Base-by-base conservation (phyloP, 2,888 invertebrate species). In the Choristoneura rosaceana region DNA sequence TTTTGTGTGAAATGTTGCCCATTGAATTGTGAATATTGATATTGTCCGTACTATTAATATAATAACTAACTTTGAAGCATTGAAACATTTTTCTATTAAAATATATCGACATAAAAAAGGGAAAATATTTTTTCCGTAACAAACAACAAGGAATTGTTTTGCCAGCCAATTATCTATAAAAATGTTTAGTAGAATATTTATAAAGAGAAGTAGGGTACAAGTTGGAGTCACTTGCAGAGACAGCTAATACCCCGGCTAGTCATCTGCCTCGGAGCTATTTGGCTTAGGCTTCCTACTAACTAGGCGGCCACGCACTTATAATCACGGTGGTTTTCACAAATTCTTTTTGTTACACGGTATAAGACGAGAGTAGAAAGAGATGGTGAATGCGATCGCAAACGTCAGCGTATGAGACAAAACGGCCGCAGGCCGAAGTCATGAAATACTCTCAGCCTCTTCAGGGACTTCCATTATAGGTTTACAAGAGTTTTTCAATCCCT, bases 1-100 rank as follows among this genome's bases (percentile, higher is more conserved):
- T 71, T 52, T 52, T 61, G 70, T 66, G 59, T 38, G 55, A 38
- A 67, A 63, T 63, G 25, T 45, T 55, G 17, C 41, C n/a, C 55
- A 62, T 67, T 71, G 59, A 47, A 64, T 38, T 34, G 33, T 64
- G 34, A 34, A 58, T 25, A 38, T 55, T 25, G 55, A 25, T 55
- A 25, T 25, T 17, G 7, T 15, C 3, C 9, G 17, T 25, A 17
- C 55, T 4, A 15, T 47, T 47, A 14, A 14, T 25, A 25, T n/a
- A 25, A 0, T 14, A 4, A 4, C 14, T 10, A 45, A 3, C 4
- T 10, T 45, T 43, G 38, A n/a, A 14, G 3, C n/a, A 15, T 50
- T 15, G n/a, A 15, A 15, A 50, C 7, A 7, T 50, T 3, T 5
- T 50, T 15, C 7, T 7, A 50, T 50, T n/a, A 17, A 52, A 52